phyloP scores from a whole-genome alignment of 2,888 invertebrate genomes.

The Lobophora halterata region DNA sequence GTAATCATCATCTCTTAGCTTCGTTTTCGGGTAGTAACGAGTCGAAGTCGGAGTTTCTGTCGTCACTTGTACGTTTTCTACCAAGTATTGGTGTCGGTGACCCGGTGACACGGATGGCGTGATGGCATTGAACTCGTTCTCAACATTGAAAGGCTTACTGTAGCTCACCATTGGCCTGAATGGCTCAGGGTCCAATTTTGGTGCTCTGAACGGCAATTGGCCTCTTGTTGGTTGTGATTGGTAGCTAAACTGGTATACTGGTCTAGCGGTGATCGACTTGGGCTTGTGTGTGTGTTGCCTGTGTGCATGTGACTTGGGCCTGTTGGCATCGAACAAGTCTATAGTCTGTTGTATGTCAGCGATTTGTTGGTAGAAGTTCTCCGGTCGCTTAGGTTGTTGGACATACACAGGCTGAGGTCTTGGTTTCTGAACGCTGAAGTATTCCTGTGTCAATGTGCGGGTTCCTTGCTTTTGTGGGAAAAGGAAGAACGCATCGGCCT shows the following conservation, averaged over 20 bases:
- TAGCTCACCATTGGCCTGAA: slow-evolving; percentile 84
- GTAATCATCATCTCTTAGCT: slow-evolving; percentile 73
- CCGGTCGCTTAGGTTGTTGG: slow-evolving; percentile 67
- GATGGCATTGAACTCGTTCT: slow-evolving; percentile 68
- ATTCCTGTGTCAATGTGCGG: slow-evolving; percentile 74
- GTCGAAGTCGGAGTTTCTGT: slow-evolving; percentile 77
- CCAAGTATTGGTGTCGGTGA: slow-evolving; percentile 67
- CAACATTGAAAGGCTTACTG: slow-evolving; percentile 72
- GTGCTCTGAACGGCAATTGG: slow-evolving; percentile 70
- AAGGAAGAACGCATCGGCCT: slow-evolving; percentile 68
- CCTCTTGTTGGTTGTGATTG: slow-evolving; percentile 80
- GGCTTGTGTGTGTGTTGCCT: slow-evolving; percentile 67
- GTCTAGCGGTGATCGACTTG: slow-evolving; percentile 78
- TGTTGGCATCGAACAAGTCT: slow-evolving; percentile 81
- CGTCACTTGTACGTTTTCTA: slow-evolving; percentile 70
- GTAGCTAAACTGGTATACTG: slow-evolving; percentile 87
- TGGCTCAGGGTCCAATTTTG: slow-evolving; percentile 80
- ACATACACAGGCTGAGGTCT: slow-evolving; percentile 61
- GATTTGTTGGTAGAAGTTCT: slow-evolving; percentile 83
- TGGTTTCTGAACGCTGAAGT: slow-evolving; percentile 75
- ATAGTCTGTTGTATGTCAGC: slow-evolving; percentile 84
- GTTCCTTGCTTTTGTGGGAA: slow-evolving; percentile 78
- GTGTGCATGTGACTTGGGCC: slow-evolving; percentile 73
- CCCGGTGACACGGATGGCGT: slow-evolving; percentile 62
- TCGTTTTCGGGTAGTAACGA: slow-evolving; percentile 74